These are phyloP conservation scores for Iselma pallidipennis DNA, from an alignment of 2,888 invertebrate genomes.

Conservation along the genomic window DNA sequence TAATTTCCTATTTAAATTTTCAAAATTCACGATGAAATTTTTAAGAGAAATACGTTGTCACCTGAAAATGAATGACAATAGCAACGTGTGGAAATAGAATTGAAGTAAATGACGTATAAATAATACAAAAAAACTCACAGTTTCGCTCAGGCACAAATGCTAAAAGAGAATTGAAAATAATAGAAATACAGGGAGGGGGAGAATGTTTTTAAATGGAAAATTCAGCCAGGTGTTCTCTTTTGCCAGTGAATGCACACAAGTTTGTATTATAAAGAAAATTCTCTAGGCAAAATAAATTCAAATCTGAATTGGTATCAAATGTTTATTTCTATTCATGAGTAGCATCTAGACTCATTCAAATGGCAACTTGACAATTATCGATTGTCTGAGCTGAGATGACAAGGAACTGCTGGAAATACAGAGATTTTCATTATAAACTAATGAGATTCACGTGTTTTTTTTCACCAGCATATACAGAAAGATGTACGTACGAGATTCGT, in stretches of 20 bases:
- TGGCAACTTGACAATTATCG: slow-evolving; percentile 7
- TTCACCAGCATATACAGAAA: too few species aligned
- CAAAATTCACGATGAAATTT: slow-evolving; percentile 6
- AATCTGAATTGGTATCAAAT: slow-evolving; percentile 25
- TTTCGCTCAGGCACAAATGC: slow-evolving; percentile 35
- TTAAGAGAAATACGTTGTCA: background rate
- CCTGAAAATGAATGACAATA: slow-evolving; percentile 17
- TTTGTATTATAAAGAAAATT: slow-evolving; percentile 15
- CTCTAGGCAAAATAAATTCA: slow-evolving; percentile 20
- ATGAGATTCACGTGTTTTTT: too few species aligned
- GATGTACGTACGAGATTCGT: too few species aligned
- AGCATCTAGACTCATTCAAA: background rate
- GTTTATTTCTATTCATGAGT: slow-evolving; percentile 25
- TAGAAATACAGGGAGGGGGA: slow-evolving; percentile 33
- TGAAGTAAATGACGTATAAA: slow-evolving; percentile 49
- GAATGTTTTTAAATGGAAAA: slow-evolving; percentile 36
- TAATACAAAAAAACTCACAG: slow-evolving; percentile 46
- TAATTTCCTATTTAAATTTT: slow-evolving; percentile 4
- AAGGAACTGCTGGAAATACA: background rate
- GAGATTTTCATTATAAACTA: background rate
- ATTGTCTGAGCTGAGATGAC: too few species aligned
- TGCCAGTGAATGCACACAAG: slow-evolving; percentile 8
- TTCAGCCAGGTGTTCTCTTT: slow-evolving; percentile 26
- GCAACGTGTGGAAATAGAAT: slow-evolving; percentile 24
- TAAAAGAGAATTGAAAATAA: slow-evolving; percentile 43